These are phyloP conservation scores for Gibbula magus DNA, from an alignment of 2,888 invertebrate genomes.

Conservation along the genomic window DNA sequence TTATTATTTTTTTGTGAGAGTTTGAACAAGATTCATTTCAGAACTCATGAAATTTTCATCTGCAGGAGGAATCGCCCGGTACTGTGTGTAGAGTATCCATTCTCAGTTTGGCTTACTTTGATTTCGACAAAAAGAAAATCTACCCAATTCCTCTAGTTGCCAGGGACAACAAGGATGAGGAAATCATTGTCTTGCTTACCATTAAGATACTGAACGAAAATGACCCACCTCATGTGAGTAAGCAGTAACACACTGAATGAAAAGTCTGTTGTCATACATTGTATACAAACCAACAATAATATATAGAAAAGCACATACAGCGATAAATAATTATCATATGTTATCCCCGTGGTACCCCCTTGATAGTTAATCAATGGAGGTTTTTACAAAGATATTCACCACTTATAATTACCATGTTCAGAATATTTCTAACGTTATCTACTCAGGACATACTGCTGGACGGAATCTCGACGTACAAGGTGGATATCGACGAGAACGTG, in stretches of 20 bases:
- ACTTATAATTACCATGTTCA: background rate
- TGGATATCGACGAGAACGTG: conserved; percentile 42
- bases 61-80: background rate
- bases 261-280: no score
- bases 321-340: no score
- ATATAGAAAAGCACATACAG: no score
- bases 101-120: conserved; percentile 1
- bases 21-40: no score
- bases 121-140: conserved; percentile 30
- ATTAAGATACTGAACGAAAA: conserved; percentile 50
- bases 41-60: no score
- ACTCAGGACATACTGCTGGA: conserved; percentile 49
- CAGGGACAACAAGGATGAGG: conserved; percentile 42
- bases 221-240: conserved; percentile 49
- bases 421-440: background rate
- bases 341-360: no score
- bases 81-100: background rate
- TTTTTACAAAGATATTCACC: no score
- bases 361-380: no score
- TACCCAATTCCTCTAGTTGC: conserved; percentile 37
- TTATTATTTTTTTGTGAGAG: no score
- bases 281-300: no score
- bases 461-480: conserved; percentile 28
- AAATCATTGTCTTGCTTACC: conserved; percentile 10
- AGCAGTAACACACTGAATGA: no score